These are phyloP conservation scores for Sebastes dallii DNA, from an alignment of 2,797 vertebrate genomes.

Conservation along the genomic window DNA sequence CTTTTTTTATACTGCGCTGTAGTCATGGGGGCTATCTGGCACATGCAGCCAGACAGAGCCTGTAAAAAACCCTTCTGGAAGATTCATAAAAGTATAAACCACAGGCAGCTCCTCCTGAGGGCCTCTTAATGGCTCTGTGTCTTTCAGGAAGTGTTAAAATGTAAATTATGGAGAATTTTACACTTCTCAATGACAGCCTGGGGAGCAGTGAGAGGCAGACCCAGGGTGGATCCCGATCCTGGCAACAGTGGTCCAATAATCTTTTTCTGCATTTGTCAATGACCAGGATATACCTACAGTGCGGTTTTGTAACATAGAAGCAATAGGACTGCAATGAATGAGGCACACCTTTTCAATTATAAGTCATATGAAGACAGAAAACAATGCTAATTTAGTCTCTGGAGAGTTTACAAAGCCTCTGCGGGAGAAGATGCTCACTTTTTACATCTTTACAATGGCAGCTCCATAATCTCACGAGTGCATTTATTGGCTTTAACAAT, in stretches of 20 bases:
- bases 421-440: conserved; percentile 23
- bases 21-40: conserved; percentile 58
- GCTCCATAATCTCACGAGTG: conserved; percentile 54
- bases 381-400: conserved; percentile 24
- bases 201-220: conserved; percentile 56
- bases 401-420: conserved; percentile 17
- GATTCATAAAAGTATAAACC: conserved; percentile 74
- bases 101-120: conserved; percentile 62
- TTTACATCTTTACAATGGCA: conserved; percentile 53
- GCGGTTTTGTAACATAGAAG: conserved; percentile 28
- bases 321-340: conserved; percentile 33
- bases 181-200: conserved; percentile 62
- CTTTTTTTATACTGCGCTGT: conserved; percentile 47
- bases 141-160: conserved; percentile 73
- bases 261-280: conserved; percentile 38
- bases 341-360: conserved; percentile 17
- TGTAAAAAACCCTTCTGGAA: conserved; percentile 70
- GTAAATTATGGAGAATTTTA: conserved; percentile 72
- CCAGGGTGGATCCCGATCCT: conserved; percentile 44
- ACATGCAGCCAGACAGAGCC: conserved; percentile 57
- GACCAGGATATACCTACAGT: conserved; percentile 17
- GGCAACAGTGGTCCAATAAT: conserved; percentile 48
- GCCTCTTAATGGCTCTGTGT: conserved; percentile 64
- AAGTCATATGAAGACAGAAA: conserved; percentile 41
- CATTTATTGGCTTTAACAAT: conserved; percentile 58